Evolutionary conservation across 2,888 invertebrate genomes (phyloP).

Genomic region (Drosophila niveifrons): DNA sequence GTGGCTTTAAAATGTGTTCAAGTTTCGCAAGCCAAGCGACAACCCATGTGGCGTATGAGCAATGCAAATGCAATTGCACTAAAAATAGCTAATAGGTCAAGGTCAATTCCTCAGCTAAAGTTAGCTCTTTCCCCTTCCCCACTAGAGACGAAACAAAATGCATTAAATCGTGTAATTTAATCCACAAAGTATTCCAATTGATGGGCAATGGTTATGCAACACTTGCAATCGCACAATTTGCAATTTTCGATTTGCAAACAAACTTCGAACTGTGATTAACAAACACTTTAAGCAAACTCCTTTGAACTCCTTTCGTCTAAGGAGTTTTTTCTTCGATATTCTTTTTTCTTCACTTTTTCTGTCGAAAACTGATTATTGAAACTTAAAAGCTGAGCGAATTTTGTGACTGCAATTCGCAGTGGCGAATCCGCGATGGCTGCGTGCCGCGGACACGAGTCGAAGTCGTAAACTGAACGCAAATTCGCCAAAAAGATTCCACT

Average conservation of each 20-base stretch:
- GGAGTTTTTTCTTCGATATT: slow-evolving; percentile 8
- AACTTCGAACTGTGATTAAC: not conserved
- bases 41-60: slow-evolving; percentile 37
- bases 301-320: slow-evolving; percentile 10
- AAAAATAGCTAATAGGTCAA: slow-evolving; percentile 79
- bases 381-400: slow-evolving; percentile 4
- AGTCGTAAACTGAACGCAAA: slow-evolving; percentile 79
- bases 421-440: slow-evolving; percentile 50
- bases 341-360: not conserved
- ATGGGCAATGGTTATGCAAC: slow-evolving; percentile 36
- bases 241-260: not conserved
- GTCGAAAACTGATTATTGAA: slow-evolving; percentile 5
- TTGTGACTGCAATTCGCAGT: slow-evolving; percentile 46
- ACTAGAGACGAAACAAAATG: not conserved
- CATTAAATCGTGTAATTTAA: slow-evolving; percentile 22
- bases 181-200: slow-evolving; percentile 4
- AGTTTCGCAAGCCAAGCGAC: slow-evolving; percentile 9
- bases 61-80: slow-evolving; percentile 36
- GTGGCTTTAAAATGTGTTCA: slow-evolving; percentile 35
- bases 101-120: slow-evolving; percentile 67
- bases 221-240: not conserved
- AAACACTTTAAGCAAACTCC: slow-evolving; percentile 19
- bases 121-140: slow-evolving; percentile 7
- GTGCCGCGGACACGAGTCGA: slow-evolving; percentile 79
- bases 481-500: slow-evolving; percentile 29